Conservation (phyloP, 2,888 invertebrate species). For the Melanophora roralis region DNA sequence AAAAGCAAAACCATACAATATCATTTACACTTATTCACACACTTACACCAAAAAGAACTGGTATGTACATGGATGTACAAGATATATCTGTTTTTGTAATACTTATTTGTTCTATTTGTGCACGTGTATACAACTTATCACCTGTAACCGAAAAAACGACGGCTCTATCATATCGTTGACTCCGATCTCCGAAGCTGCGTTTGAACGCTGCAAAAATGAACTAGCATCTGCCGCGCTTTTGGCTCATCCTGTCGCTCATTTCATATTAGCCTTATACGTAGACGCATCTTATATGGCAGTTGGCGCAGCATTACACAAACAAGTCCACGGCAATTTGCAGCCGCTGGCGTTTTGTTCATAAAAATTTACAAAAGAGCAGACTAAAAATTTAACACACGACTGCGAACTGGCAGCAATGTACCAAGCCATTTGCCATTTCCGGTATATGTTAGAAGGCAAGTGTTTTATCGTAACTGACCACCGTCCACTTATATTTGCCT, state of each 20-base stretch:
- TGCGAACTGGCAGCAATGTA: background rate
- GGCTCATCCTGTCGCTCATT: background rate
- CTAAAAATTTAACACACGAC: background rate
- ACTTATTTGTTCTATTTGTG: no score
- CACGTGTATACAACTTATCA: background rate
- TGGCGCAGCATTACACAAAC: background rate
- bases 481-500: background rate
- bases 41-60: no score
- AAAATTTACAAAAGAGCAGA: background rate
- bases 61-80: no score
- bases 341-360: background rate
- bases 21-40: no score
- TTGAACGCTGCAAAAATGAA: background rate
- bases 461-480: background rate
- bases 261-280: background rate
- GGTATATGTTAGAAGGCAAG: background rate
- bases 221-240: background rate
- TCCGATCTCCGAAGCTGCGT: background rate
- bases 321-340: background rate
- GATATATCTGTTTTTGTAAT: no score
- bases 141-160: slow-evolving; percentile 31
- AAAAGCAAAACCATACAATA: no score
- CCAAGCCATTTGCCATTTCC: background rate
- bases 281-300: background rate
- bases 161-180: slow-evolving; percentile 37